Percentiles rank a stretch among this genome's conserved stretches.
These are phyloP conservation scores for Nematostella vectensis DNA, from an alignment of 92 coral and sea anemone genomes.

Conservation along the genomic window DNA sequence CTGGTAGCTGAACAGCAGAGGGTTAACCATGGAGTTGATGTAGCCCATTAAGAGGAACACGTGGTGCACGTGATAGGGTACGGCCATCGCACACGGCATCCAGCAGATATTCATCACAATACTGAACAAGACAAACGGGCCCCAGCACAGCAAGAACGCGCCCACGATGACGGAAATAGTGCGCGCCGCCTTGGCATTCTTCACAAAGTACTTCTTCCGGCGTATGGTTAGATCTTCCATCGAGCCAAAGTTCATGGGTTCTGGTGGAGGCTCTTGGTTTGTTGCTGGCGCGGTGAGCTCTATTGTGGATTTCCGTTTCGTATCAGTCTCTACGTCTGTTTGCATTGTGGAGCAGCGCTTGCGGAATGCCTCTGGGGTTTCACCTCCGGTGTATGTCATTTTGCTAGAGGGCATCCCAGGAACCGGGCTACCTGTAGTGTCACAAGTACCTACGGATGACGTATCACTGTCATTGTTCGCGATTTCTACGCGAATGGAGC, in stretches of 20 bases:
- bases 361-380: neutral
- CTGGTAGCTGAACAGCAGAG: constrained; percentile 21
- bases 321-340: neutral
- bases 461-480: neutral
- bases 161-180: constrained; percentile 21
- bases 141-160: constrained; percentile 19
- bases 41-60: constrained; percentile 12
- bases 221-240: constrained; percentile 2
- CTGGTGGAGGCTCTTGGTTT: neutral
- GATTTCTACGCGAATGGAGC: neutral
- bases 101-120: constrained; percentile 11
- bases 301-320: neutral
- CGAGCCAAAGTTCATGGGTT: neutral
- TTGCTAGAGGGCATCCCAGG: neutral
- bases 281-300: neutral
- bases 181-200: constrained; percentile 22
- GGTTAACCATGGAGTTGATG: constrained; percentile 13
- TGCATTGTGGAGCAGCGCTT: neutral
- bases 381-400: neutral
- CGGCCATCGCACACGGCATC: neutral
- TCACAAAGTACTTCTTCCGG: constrained; percentile 18
- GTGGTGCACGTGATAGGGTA: neutral
- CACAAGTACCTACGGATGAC: neutral
- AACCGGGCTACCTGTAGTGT: neutral
- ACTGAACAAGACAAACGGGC: constrained; percentile 8